phyloP scores from a whole-genome alignment of 2,888 invertebrate genomes.

The Pterostichus madidus region DNA sequence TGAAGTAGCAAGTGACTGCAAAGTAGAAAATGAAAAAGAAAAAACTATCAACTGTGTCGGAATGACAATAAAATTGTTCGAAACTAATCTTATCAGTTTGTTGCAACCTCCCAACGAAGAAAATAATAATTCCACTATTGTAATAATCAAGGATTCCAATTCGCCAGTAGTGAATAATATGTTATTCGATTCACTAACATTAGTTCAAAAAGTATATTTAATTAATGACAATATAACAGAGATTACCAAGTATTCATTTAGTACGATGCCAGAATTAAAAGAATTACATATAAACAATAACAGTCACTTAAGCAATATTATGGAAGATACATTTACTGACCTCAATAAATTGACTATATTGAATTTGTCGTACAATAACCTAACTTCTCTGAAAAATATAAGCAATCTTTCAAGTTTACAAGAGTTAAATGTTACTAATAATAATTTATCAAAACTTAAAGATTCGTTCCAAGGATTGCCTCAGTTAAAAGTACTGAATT shows the following conservation, averaged over 20 bases:
- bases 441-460: neutral
- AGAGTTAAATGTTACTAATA: neutral
- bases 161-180: neutral
- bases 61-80: too few species aligned
- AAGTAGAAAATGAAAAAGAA: too few species aligned
- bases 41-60: too few species aligned
- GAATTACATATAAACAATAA: neutral
- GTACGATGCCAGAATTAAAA: neutral
- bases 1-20: too few species aligned
- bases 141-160: constrained; percentile 16
- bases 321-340: neutral
- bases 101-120: too few species aligned
- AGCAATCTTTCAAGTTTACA: neutral
- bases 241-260: neutral
- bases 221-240: neutral
- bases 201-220: neutral
- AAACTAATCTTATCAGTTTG: too few species aligned
- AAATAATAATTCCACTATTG: too few species aligned
- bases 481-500: neutral
- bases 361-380: constrained; percentile 9
- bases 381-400: constrained; percentile 12
- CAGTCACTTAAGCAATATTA: neutral
- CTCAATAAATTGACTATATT: neutral
- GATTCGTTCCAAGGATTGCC: neutral
- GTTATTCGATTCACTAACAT: neutral